A percentile compares a stretch with the other conserved stretches of the same genome.
These are phyloP conservation scores for Pyrocephalus nanus DNA, from an alignment of 2,797 vertebrate species.

Conservation along the genomic window DNA sequence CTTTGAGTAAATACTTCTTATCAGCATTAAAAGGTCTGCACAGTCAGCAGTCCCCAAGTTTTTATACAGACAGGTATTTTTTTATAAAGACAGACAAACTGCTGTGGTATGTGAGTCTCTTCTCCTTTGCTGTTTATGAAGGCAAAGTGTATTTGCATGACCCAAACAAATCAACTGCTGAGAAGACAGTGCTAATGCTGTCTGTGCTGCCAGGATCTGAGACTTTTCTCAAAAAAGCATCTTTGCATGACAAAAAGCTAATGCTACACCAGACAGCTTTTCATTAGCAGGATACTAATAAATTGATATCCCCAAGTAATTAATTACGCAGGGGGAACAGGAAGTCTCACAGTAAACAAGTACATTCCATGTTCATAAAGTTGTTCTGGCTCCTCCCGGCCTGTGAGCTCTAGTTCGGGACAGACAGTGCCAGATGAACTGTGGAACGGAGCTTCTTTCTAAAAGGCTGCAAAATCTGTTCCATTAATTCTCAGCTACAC, in stretches of 20 bases:
- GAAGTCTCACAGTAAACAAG: not conserved
- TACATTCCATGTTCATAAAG: not conserved
- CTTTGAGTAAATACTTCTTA: not conserved
- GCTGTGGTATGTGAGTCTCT: not conserved
- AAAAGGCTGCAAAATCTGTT: not conserved
- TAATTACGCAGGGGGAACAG: not conserved
- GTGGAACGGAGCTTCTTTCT: not conserved
- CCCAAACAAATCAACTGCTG: not conserved
- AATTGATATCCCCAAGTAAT: not conserved
- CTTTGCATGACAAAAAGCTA: not conserved
- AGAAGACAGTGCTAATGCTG: not conserved
- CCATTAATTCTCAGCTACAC: not conserved
- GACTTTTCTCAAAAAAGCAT: not conserved
- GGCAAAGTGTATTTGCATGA: not conserved
- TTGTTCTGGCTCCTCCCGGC: not conserved
- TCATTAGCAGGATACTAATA: slow-evolving; percentile 2
- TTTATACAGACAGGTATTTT: not conserved
- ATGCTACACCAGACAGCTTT: not conserved
- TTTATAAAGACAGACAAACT: not conserved
- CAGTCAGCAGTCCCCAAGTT: not conserved
- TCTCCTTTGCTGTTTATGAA: not conserved
- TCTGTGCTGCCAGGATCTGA: not conserved
- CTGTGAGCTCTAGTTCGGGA: not conserved
- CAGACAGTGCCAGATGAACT: not conserved
- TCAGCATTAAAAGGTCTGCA: not conserved